Conservation (phyloP, 92 coral and sea anemone genomes). For the Desmophyllum pertusum region DNA sequence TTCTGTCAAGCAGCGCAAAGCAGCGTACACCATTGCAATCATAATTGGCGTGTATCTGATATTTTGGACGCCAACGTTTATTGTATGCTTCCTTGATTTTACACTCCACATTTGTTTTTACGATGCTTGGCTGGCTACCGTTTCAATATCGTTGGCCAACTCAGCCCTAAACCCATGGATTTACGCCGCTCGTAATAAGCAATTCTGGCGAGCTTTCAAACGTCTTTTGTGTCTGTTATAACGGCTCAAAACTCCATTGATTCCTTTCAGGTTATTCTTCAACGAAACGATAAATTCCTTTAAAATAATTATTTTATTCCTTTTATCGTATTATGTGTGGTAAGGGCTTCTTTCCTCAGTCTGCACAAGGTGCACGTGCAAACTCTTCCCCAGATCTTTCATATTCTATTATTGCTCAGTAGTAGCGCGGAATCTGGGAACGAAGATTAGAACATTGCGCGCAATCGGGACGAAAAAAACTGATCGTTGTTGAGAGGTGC, state of each 20-base stretch:
- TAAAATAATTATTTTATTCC: too few species aligned
- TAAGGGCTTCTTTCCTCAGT: too few species aligned
- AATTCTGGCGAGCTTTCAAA: slow-evolving; percentile 46
- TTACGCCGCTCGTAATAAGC: slow-evolving; percentile 48
- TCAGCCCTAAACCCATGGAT: slow-evolving; percentile 61
- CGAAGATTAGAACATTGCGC: too few species aligned
- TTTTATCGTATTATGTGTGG: too few species aligned
- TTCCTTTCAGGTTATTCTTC: too few species aligned
- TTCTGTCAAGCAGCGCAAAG: slow-evolving; percentile 44
- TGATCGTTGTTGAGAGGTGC: too few species aligned
- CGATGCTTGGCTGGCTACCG: slow-evolving; percentile 55
- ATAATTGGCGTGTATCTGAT: slow-evolving; percentile 43
- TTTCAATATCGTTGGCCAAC: slow-evolving; percentile 44
- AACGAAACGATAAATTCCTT: too few species aligned
- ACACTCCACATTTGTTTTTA: slow-evolving; percentile 27
- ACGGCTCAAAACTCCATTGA: not conserved
- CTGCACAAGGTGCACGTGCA: too few species aligned
- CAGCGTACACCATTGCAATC: slow-evolving; percentile 50
- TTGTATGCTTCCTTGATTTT: slow-evolving; percentile 43
- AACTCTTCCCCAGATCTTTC: too few species aligned
- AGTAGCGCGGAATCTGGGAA: too few species aligned
- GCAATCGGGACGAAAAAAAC: too few species aligned
- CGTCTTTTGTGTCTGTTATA: slow-evolving; percentile 17
- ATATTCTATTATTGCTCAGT: too few species aligned
- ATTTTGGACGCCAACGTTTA: slow-evolving; percentile 51